Evolutionary conservation across 2,888 invertebrate genomes (phyloP), one percentile per base, ranked within the genome.

Genomic region (Dicyrtomina minuta): DNA sequence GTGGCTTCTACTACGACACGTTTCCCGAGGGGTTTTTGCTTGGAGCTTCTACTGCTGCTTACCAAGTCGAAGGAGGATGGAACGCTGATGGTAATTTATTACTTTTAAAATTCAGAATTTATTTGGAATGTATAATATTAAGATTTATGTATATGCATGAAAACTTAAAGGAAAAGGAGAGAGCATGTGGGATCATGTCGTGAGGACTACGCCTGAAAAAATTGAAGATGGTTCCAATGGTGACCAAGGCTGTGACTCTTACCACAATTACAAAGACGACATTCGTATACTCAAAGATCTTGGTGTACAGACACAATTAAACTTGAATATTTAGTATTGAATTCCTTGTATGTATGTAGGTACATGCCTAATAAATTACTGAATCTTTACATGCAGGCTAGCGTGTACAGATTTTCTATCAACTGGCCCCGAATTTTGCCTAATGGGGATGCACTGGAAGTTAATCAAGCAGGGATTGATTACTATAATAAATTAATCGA

Each of bases 401-500:
- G 68, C 8, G 62, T 62, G 10, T 75, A 74, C 66, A 60, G 84
- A 27, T 83, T 84, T 74, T 84, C 83, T 1, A 79, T 84, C 46
- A 80, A 82, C 12, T 84, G 84, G 84, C 75, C 82, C 2, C 78
- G 84, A 24, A 77, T 84, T 15, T 75, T 84, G 46, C 82, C 83
- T 0, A 80, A 81, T 69, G 83, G 81, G 44, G 68, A 65, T 1
- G 53, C 66, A 5, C 70, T 2, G 2, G 49, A 56, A 17, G 39
- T 91, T 17, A 93, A 90, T 80, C 82, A 85, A 49, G 84, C 86
- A 1, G 93, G 91, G 17, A 84, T 93, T 13, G 83, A 86, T 70
- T 91, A 92, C 82, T 94, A 94, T 81, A 88, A 87, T 79, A 86
- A 88, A 74, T 82, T 94, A 55, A 89, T 93, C 66, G 84, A 90